Conservation (phyloP, 2,113 vertebrate species). For the Amazona guildingii region DNA sequence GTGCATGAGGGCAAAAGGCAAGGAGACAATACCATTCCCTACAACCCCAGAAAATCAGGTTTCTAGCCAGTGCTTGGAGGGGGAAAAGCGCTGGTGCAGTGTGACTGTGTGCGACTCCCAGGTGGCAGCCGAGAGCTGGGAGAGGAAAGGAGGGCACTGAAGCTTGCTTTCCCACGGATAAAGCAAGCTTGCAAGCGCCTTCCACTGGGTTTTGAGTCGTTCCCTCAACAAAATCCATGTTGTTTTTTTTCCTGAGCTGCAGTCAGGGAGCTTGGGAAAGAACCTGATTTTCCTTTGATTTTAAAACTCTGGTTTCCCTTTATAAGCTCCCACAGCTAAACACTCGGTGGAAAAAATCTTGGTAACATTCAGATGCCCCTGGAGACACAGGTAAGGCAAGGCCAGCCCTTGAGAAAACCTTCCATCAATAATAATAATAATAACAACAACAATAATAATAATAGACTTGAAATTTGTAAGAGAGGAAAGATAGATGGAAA, state of each 20-base stretch:
- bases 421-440: not conserved
- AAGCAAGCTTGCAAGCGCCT: not conserved
- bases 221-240: not conserved
- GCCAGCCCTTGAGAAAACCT: not conserved
- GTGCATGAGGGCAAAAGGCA: not conserved
- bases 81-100: not conserved
- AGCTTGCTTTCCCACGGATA: not conserved
- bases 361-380: not conserved
- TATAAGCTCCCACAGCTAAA: not conserved
- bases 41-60: not conserved
- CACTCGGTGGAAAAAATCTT: not conserved
- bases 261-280: not conserved
- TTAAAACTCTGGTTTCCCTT: not conserved
- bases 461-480: not conserved
- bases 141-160: not conserved
- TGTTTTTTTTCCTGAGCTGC: not conserved
- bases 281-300: not conserved
- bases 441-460: not conserved
- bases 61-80: not conserved
- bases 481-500: not conserved
- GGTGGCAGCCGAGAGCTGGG: constrained; percentile 35
- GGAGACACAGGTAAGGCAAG: not conserved
- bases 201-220: not conserved
- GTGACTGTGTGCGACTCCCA: not conserved
- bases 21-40: not conserved